Evolutionary conservation across 2,888 invertebrate genomes (phyloP).

Genomic region (Portevinia maculata): DNA sequence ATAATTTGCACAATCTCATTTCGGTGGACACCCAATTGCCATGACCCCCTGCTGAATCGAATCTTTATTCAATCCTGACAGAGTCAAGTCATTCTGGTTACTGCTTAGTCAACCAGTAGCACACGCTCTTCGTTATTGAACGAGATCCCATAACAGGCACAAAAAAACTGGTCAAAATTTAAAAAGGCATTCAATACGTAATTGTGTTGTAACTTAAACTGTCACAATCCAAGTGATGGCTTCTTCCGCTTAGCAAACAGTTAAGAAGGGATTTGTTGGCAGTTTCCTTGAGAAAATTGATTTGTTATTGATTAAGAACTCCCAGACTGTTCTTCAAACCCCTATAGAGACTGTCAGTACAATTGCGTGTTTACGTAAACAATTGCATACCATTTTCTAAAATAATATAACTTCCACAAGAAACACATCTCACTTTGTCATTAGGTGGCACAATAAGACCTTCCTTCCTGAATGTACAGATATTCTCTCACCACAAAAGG

Average conservation of each 20-base stretch:
- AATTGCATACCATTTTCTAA: conserved; percentile 58
- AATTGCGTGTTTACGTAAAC: conserved; percentile 70
- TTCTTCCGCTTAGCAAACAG: conserved; percentile 70
- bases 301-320: conserved; percentile 73
- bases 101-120: conserved; percentile 59
- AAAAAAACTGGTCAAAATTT: conserved; percentile 36
- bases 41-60: conserved; percentile 9
- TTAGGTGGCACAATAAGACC: conserved; percentile 44
- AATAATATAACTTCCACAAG: conserved; percentile 67
- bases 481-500: conserved; percentile 66
- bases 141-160: conserved; percentile 20
- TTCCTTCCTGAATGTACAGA: conserved; percentile 49
- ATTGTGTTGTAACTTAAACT: conserved; percentile 54
- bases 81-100: conserved; percentile 18
- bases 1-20: background rate
- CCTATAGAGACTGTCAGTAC: conserved; percentile 43
- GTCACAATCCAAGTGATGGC: conserved; percentile 70
- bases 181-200: conserved; percentile 21
- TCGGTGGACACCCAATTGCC: background rate
- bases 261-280: conserved; percentile 44
- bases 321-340: conserved; percentile 52
- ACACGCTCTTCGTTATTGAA: conserved; percentile 39
- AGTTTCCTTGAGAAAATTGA: conserved; percentile 66
- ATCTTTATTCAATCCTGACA: conserved; percentile 27
- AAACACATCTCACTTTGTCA: conserved; percentile 62